Evolutionary conservation across 2,797 vertebrate genomes (phyloP), one percentile per base, ranked within the genome.

Genomic region (Margarornis squamiger): DNA sequence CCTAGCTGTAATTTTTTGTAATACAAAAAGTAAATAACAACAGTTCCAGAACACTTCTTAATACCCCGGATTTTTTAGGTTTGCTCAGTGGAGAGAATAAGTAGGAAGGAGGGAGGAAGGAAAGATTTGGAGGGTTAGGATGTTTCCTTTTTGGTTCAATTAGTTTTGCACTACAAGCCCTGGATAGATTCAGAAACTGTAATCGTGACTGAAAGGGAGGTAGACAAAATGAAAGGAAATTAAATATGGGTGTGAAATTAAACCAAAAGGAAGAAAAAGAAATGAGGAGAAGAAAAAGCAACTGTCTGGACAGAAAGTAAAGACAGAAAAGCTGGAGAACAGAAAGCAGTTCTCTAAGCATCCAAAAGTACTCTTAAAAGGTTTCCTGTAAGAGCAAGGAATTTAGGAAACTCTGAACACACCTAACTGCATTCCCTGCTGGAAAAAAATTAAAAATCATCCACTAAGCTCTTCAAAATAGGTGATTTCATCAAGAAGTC

Each of bases 201-300:
- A 66, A 77, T 29, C 1, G 6, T 32, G 45, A 84, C 43, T 82
- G 58, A 92, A 90, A 95, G 22, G 16, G 46, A 80, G 72, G 36
- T 23, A 79, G 61, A 79, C 43, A 88, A 94, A 93, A 88, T 65
- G 62, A 87, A 95, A 83, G 45, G 62, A 81, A 96, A 94, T 82
- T 89, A 95, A 88, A 92, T 48, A 73, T 20, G 62, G 54, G 76
- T 86, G 70, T 91, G 86, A 93, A 94, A 96, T 93, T 84, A 86
- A 90, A 88, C 54, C 23, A 84, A 84, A 93, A 90, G 19, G 9
- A 89, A 76, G n/a, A 34, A 74, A 88, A 62, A 81, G 10, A 57
- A 73, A 80, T 65, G 21, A 51, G 48, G 9, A 52, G 51, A 87
- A 71, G 63, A 62, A 84, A 91, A 82, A 81, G 22, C 34, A 91